phyloP scores from a whole-genome alignment of 2,113 vertebrate genomes.

The Xiphias gladius region DNA sequence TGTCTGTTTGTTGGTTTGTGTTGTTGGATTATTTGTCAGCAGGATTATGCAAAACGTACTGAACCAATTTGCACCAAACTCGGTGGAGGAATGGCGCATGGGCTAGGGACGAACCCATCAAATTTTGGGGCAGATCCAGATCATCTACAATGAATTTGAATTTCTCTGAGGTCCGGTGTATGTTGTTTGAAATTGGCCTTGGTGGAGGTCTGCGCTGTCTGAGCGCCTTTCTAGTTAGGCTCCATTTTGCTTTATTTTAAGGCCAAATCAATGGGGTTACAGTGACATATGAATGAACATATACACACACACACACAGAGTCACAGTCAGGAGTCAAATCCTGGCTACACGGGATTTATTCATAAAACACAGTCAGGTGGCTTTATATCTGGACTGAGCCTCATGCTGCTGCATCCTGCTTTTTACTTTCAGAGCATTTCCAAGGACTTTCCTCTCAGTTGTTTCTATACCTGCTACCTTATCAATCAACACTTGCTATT shows the following conservation, averaged over 20 bases:
- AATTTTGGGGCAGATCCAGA: no score
- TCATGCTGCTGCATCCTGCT: constrained; percentile 13
- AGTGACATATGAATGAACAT: constrained; percentile 1
- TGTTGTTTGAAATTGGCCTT: no score
- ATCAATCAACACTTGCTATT: constrained; percentile 48
- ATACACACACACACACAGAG: neutral
- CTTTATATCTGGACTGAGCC: constrained; percentile 3
- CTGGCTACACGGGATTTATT: constrained; percentile 21
- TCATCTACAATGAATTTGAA: no score
- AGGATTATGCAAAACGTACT: no score
- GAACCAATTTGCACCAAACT: no score
- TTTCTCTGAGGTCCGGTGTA: no score
- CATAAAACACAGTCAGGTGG: neutral
- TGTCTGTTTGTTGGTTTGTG: no score
- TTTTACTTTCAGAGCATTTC: neutral
- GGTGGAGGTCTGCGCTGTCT: no score
- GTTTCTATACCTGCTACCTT: constrained; percentile 8
- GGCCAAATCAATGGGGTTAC: neutral
- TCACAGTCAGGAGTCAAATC: constrained; percentile 22
- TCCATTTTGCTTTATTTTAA: constrained; percentile 9
- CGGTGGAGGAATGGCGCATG: no score
- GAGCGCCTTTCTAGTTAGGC: no score
- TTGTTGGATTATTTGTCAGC: no score
- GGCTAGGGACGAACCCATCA: no score
- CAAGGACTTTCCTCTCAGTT: constrained; percentile 5